These are phyloP conservation scores for Enteromius afrohamiltoni DNA, from an alignment of 2,797 vertebrate genomes.

Conservation along the genomic window DNA sequence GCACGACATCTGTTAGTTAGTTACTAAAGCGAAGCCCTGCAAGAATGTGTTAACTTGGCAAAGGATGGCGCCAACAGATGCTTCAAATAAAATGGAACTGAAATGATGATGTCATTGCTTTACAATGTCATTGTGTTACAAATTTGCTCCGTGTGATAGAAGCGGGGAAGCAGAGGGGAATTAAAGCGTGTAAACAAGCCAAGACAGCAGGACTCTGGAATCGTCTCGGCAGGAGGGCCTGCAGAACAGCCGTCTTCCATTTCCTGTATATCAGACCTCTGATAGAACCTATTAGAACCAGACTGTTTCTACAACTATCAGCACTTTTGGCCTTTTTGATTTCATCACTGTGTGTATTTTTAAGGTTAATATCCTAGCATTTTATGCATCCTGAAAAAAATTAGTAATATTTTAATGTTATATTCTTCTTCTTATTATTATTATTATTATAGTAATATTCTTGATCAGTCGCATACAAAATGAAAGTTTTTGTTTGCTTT, in stretches of 20 bases:
- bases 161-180: neutral
- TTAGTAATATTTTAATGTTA: neutral
- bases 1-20: conserved; percentile 4
- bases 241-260: conserved; percentile 31
- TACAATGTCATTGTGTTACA: conserved; percentile 37
- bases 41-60: conserved; percentile 8
- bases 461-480: too few relatives aligned
- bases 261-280: conserved; percentile 29
- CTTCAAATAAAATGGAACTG: conserved; percentile 24
- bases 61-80: conserved; percentile 31
- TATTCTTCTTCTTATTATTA: too few relatives aligned
- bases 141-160: conserved; percentile 24
- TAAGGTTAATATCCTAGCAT: neutral
- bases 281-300: conserved; percentile 40
- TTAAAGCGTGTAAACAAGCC: conserved; percentile 34
- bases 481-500: too few relatives aligned
- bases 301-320: neutral
- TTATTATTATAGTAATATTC: too few relatives aligned
- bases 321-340: neutral
- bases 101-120: conserved; percentile 13
- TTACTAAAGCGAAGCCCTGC: conserved; percentile 19
- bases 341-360: neutral
- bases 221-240: neutral
- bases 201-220: conserved; percentile 28
- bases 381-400: neutral